Base-by-base conservation (phyloP, 2,113 vertebrate species). In the Speoplatyrhinus poulsoni region DNA sequence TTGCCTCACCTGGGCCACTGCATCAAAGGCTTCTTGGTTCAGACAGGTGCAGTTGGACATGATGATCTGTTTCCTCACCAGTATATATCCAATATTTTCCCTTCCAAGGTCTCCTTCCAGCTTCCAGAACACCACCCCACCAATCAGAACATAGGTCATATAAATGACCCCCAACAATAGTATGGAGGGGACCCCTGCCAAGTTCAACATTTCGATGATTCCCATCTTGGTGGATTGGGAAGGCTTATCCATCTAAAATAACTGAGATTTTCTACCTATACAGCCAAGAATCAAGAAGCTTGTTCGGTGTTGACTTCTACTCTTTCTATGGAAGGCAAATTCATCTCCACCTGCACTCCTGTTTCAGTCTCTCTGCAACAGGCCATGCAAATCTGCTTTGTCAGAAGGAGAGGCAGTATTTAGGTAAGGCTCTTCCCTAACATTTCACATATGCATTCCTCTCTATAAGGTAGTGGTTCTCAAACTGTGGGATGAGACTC, bases 91-190 rank as follows among this genome's bases (percentile, higher is more conserved):
- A 6, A 91, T 74, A 5, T 84, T 67, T 71, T 69, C 74, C 19
- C 48, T 0, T 12, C 91, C 91, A 0, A 75, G 75, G 0, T 88
- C 81, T 7, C 93, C 91, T 81, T 97, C 96, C 78, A 96, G 78
- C 41, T 90, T 88, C 92, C 91, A 95, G 75, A 96, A 95, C 49
- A 95, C 67, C 3, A 91, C 59, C 8, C 94, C 94, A 1, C 95
- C 95, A 53, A 94, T 85, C 33, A 93, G 87, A 77, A 98, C 87
- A 26, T 96, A 95, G 32, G 59, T 52, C 73, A 95, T 0, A 59
- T 96, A 98, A 4, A 79, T 6, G 1, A 80, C 0, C 1, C 95
- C 90, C 19, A 96, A 84, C 41, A 91, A 1, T n/a, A 91, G 66
- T 36, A 94, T 91, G 53, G 84, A 83, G 0, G 89, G 90, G 11